Evolutionary conservation across 2,797 vertebrate species (phyloP).

Genomic region (Sarcoramphus papa): DNA sequence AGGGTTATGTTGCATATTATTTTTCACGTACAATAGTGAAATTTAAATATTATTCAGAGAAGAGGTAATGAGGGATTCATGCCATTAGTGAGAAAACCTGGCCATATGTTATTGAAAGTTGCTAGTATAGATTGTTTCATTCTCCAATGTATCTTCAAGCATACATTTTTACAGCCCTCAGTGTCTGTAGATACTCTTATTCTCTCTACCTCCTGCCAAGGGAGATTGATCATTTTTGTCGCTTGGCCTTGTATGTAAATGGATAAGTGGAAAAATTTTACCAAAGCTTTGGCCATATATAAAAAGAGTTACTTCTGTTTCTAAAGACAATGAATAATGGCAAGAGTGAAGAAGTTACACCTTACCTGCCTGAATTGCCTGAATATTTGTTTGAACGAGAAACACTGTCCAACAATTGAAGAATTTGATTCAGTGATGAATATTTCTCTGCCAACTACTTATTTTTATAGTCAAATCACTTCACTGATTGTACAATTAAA

Average conservation of each 20-base stretch:
- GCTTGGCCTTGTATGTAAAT: not conserved
- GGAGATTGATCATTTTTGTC: not conserved
- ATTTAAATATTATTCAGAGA: not conserved
- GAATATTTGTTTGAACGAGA: not conserved
- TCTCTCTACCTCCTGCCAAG: not conserved
- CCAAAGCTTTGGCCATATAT: not conserved
- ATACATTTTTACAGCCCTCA: not conserved
- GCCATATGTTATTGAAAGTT: not conserved
- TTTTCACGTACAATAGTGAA: not conserved
- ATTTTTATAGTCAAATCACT: not conserved
- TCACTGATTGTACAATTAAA: not conserved
- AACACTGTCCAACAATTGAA: not conserved
- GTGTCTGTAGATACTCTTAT: not conserved
- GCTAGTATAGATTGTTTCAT: not conserved
- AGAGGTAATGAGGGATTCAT: not conserved
- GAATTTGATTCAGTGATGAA: not conserved
- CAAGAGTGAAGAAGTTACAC: not conserved
- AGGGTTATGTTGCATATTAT: not conserved
- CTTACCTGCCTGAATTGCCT: not conserved
- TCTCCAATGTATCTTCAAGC: not conserved
- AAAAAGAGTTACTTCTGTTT: not conserved
- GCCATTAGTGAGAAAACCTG: not conserved
- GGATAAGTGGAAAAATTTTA: not conserved
- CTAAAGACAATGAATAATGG: not conserved
- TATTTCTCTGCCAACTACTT: not conserved